Percentiles rank a stretch among this genome's conserved stretches.
Conservation (phyloP, 2,113 vertebrate genomes). For the Calidris pugnax region DNA sequence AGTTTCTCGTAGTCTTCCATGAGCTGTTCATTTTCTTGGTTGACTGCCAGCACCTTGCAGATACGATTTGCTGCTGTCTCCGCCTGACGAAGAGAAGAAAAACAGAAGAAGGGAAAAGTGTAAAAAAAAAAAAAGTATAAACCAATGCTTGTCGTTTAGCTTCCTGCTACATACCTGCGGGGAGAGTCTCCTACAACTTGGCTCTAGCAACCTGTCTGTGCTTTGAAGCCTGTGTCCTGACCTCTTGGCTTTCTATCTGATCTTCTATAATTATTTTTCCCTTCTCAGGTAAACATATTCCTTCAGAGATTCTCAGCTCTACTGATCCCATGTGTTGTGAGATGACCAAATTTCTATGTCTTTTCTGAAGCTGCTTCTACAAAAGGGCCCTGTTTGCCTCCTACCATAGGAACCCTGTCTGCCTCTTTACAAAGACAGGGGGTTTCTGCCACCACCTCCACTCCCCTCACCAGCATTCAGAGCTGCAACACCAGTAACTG, state of each 20-base stretch:
- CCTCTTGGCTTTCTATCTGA: not conserved
- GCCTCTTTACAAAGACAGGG: not conserved
- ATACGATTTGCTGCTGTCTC: constrained; percentile 99
- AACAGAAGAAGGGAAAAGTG: not conserved
- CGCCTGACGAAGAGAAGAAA: constrained; percentile 79
- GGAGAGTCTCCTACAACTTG: not conserved
- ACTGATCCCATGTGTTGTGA: not conserved
- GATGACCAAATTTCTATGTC: not conserved
- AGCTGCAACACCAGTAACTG: not conserved
- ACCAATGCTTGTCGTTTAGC: not conserved
- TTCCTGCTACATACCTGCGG: not conserved
- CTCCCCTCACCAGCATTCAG: not conserved
- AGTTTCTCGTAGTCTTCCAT: constrained; percentile 99
- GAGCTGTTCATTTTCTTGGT: constrained; percentile 98
- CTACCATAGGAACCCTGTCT: not conserved
- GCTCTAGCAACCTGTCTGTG: not conserved
- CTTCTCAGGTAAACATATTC: not conserved
- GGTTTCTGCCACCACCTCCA: not conserved
- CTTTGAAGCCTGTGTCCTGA: not conserved
- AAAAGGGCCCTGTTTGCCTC: not conserved
- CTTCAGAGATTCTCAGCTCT: not conserved
- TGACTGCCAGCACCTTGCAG: constrained; percentile 98
- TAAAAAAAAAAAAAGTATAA: not conserved
- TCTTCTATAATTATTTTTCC: not conserved
- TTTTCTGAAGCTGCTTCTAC: not conserved